A percentile compares a stretch with the other conserved stretches of the same genome.
These are phyloP conservation scores for Zoanthus gigantus DNA, from an alignment of 92 coral and sea anemone species.

Conservation along the genomic window DNA sequence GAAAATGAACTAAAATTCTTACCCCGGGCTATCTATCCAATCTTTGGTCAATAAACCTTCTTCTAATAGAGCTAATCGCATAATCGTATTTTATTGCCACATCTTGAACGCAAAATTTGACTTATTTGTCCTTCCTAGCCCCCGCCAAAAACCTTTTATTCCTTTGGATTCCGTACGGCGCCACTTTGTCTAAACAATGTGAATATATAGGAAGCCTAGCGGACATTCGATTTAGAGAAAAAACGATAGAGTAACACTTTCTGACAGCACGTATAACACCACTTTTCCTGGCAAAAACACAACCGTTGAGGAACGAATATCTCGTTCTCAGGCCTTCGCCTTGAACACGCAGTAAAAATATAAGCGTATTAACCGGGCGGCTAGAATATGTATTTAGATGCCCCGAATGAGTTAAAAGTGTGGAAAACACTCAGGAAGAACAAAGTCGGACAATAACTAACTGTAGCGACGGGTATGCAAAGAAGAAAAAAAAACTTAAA, in stretches of 20 bases:
- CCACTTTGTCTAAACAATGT: conserved; percentile 30
- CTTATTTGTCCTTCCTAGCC: conserved; percentile 31
- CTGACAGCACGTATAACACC: conserved; percentile 31
- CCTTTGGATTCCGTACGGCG: conserved; percentile 33
- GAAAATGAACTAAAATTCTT: conserved; percentile 27
- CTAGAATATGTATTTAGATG: conserved; percentile 45
- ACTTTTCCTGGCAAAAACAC: conserved; percentile 16
- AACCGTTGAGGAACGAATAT: conserved; percentile 26
- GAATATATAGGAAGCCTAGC: conserved; percentile 30
- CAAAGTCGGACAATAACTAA: conserved; percentile 24
- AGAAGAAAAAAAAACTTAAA: conserved; percentile 3
- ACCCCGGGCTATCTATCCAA: conserved; percentile 33
- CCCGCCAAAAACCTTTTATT: conserved; percentile 30
- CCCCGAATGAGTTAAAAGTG: conserved; percentile 44
- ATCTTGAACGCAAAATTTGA: conserved; percentile 29
- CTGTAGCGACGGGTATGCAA: conserved; percentile 7
- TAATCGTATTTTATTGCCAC: conserved; percentile 29
- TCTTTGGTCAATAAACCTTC: conserved; percentile 30
- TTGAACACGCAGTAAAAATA: conserved; percentile 46
- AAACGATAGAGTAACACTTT: conserved; percentile 32
- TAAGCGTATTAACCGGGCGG: conserved; percentile 44
- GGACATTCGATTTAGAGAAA: conserved; percentile 30
- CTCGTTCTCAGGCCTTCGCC: conserved; percentile 50
- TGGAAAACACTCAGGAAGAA: conserved; percentile 28
- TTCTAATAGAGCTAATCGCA: conserved; percentile 30